A percentile compares a stretch with the other conserved stretches of the same genome.
phyloP scores from a whole-genome alignment of 1,140 invertebrate species.

The Parapsyche elsis region DNA sequence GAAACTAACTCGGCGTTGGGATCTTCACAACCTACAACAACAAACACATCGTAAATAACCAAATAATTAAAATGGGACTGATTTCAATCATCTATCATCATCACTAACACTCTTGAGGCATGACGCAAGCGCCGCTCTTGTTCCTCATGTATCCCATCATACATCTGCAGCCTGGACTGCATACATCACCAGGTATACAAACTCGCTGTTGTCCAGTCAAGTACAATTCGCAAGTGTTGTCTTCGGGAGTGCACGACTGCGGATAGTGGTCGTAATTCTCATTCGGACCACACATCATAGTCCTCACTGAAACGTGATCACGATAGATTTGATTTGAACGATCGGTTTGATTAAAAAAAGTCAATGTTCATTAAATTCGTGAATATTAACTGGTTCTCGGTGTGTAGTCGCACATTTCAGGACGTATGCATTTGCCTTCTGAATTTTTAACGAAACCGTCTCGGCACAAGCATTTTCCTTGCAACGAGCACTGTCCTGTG shows the following conservation, averaged over 20 bases:
- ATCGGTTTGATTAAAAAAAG: background rate
- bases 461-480: slow-evolving; percentile 2
- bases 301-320: background rate
- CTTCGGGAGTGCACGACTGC: background rate
- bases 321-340: background rate
- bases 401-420: background rate
- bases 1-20: background rate
- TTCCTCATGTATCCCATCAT: background rate
- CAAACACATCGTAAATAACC: too few species aligned
- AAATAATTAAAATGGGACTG: background rate
- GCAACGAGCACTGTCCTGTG: background rate
- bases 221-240: slow-evolving; percentile 13
- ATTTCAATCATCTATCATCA: background rate
- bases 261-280: background rate
- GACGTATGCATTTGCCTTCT: background rate
- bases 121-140: background rate
- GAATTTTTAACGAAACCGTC: background rate
- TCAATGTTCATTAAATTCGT: background rate
- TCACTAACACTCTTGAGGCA: background rate
- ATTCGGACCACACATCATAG: background rate
- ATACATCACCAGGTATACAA: background rate
- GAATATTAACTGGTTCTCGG: background rate
- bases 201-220: background rate
- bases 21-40: slow-evolving; percentile 34
- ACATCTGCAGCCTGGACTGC: slow-evolving; percentile 5